Evolutionary conservation across 1,140 invertebrate species (phyloP), one percentile per base, ranked within the genome.

Genomic region (Brachionus sp.): DNA sequence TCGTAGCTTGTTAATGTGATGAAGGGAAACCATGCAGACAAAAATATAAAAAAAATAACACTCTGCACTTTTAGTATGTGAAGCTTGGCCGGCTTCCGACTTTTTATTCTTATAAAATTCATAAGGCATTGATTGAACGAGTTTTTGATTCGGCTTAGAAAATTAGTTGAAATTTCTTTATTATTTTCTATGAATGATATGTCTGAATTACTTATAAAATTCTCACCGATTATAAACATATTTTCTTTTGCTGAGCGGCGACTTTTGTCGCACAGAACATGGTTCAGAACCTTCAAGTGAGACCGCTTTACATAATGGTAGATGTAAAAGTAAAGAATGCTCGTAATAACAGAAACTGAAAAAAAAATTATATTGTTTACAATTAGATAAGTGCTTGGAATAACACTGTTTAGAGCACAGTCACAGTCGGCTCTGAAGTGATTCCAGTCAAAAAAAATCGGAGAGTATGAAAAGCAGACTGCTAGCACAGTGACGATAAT

Each of bases 41-140:
- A 44, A 75, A 75, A 75, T 23, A 75, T 46, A 29, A 75, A 46
- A 75, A 75, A 75, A 35, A 75, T 75, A 44, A 75, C 3, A n/a
- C 39, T 46, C 25, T 75, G 70, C 0, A 75, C 44, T 25, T 75
- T 75, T 12, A 75, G 42, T 9, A 75, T 46, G 19, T 75, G 39
- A 3, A 75, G 44, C 33, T 75, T 75, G 5, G 19, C 19, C 7
- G 70, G 70, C 29, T 46, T 75, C n/a, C 39, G 33, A 0, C 16
- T 35, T 29, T n/a, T 33, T 29, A 35, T 33, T 13, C 29, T 68
- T 3, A 35, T 5, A 12, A 68, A 68, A 13, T 68, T 68, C n/a
- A 35, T 13, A 35, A 37, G 4, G 5, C 25, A 37, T 33, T 33
- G 3, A n/a, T 5, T n/a, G 6, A 35, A 5, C 33, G 35, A 68